Conservation (phyloP, 2,797 vertebrate genomes). For the Phalloptychus januarius region DNA sequence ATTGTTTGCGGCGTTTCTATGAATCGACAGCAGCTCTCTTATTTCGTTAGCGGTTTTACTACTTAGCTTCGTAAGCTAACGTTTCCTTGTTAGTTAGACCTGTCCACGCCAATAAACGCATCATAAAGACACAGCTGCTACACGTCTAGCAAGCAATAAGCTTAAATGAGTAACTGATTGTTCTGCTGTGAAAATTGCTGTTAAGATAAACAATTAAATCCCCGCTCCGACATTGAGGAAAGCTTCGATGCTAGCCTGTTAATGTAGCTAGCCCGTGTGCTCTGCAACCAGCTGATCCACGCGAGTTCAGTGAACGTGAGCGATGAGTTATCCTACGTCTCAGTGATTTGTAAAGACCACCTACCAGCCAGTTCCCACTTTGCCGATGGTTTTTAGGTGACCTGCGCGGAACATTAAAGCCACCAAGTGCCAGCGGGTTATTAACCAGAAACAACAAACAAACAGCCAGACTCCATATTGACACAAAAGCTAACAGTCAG, state of each 20-base stretch:
- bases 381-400: constrained; percentile 83
- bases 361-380: constrained; percentile 86
- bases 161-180: rapidly evolving
- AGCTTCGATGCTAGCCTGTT: constrained; percentile 41
- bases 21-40: neutral
- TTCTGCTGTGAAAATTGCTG: neutral
- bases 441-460: constrained; percentile 78
- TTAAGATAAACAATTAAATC: neutral
- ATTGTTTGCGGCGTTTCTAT: neutral
- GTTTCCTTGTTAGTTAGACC: constrained; percentile 13
- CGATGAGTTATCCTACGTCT: constrained; percentile 49
- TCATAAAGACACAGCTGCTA: neutral
- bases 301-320: constrained; percentile 55
- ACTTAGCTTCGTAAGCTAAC: constrained; percentile 49
- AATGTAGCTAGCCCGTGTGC: constrained; percentile 49
- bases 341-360: constrained; percentile 57
- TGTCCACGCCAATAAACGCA: neutral
- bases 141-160: too few species aligned
- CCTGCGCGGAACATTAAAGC: constrained; percentile 86
- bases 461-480: constrained; percentile 72
- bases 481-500: constrained; percentile 62
- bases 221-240: neutral
- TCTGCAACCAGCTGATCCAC: constrained; percentile 48
- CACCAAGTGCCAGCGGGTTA: constrained; percentile 64
- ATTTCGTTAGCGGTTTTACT: constrained; percentile 9